Evolutionary conservation across 2,797 vertebrate genomes (phyloP).

Genomic region (Australoheros facetus): DNA sequence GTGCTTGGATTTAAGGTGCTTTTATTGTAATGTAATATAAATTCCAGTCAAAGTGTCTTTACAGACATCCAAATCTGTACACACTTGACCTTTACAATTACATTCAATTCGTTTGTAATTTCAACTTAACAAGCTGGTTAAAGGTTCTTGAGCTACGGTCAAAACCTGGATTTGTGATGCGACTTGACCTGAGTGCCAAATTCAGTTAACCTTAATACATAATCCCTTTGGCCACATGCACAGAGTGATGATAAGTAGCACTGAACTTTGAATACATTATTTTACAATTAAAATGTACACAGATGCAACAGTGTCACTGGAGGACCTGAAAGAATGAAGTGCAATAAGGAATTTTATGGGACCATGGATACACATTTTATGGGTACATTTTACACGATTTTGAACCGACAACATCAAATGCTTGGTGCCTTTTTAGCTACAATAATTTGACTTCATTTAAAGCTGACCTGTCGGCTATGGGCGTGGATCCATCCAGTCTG

Average conservation of each 20-base stretch:
- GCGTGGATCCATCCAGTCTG: constrained; percentile 93
- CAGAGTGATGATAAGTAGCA: too few species aligned
- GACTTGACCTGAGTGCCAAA: too few species aligned
- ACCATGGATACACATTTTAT: too few species aligned
- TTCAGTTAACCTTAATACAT: too few species aligned
- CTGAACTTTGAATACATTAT: too few species aligned
- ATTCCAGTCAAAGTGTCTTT: not conserved
- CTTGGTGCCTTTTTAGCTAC: not conserved
- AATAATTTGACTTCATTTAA: not conserved
- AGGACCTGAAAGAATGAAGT: not conserved
- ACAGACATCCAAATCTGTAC: not conserved
- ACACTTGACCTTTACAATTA: not conserved
- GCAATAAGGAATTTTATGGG: not conserved
- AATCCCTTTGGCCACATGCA: too few species aligned
- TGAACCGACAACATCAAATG: not conserved
- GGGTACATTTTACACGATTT: not conserved
- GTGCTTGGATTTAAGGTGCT: not conserved
- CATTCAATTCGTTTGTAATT: not conserved
- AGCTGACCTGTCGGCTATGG: constrained; percentile 90
- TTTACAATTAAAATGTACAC: too few species aligned
- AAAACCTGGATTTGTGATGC: too few species aligned
- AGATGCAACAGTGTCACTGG: too few species aligned
- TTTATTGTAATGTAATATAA: not conserved
- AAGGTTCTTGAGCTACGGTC: too few species aligned
- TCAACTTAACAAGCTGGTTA: too few species aligned